Evolutionary conservation across 2,797 vertebrate species (phyloP).

Genomic region (Tenualosa thibaudeaui): DNA sequence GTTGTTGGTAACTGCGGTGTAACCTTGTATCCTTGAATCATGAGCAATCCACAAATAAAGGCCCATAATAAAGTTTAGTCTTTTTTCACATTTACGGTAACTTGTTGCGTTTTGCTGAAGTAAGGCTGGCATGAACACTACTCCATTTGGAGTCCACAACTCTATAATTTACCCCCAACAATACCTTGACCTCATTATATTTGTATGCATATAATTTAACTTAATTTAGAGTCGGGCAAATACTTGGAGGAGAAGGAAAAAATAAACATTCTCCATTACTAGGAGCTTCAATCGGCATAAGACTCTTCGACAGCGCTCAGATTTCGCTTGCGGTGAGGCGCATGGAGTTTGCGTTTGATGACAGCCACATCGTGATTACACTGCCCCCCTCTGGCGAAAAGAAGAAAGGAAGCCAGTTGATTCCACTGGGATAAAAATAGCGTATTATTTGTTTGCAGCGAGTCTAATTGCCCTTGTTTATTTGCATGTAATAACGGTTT

Average conservation of each 20-base stretch:
- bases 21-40: background rate
- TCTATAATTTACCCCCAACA: conserved; percentile 18
- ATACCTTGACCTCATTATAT: conserved; percentile 11
- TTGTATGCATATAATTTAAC: conserved; percentile 18
- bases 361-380: conserved; percentile 49
- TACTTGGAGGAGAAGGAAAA: conserved; percentile 3
- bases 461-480: conserved; percentile 9
- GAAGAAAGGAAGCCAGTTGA: conserved; percentile 1
- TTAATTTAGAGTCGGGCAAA: conserved; percentile 2
- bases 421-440: background rate
- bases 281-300: conserved; percentile 11
- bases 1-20: background rate
- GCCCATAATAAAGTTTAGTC: background rate
- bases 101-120: conserved; percentile 16
- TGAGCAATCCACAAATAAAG: background rate
- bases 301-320: background rate
- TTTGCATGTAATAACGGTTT: conserved; percentile 17
- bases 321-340: conserved; percentile 26
- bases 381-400: conserved; percentile 58
- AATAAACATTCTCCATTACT: conserved; percentile 20
- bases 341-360: background rate
- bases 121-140: background rate
- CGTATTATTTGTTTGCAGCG: background rate
- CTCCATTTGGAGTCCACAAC: background rate
- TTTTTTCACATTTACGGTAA: conserved; percentile 4